phyloP scores from a whole-genome alignment of 2,888 invertebrate species.

The Philopedon plagiatum region DNA sequence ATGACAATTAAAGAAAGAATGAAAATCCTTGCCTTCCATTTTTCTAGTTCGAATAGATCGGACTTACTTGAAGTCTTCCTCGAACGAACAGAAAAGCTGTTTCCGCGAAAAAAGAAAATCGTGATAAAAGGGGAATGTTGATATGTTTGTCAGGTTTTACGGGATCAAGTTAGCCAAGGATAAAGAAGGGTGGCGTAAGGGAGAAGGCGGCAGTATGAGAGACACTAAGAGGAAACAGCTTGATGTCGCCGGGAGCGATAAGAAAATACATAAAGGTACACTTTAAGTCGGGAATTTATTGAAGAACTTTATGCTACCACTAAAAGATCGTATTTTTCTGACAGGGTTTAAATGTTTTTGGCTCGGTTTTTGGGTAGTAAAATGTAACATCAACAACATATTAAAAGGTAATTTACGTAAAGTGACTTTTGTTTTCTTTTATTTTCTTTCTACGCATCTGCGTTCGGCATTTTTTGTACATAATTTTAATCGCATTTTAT shows the following conservation, averaged over 20 bases:
- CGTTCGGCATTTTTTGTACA: no score
- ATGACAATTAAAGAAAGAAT: constrained; percentile 1
- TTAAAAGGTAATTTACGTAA: no score
- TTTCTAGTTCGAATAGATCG: constrained; percentile 11
- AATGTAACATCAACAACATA: background rate
- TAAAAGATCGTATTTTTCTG: constrained; percentile 13
- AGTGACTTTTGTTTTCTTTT: no score
- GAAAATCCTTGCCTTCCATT: constrained; percentile 5
- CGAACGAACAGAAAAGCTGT: constrained; percentile 21
- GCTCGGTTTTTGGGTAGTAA: no score
- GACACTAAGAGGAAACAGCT: constrained; percentile 56
- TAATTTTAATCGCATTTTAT: no score
- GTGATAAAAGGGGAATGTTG: constrained; percentile 61
- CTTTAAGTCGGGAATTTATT: constrained; percentile 15
- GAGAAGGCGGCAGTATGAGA: constrained; percentile 39
- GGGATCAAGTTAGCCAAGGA: constrained; percentile 63
- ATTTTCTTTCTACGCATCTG: no score
- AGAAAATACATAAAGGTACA: constrained; percentile 47
- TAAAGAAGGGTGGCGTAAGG: constrained; percentile 30
- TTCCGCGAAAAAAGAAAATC: constrained; percentile 34
- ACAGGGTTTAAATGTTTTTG: background rate
- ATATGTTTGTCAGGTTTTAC: constrained; percentile 67
- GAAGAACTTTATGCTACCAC: constrained; percentile 11
- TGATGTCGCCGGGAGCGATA: constrained; percentile 57
- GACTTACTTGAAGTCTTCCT: constrained; percentile 13